Conservation (phyloP, 2,888 invertebrate species). For the Heteromyza rotundicornis region DNA sequence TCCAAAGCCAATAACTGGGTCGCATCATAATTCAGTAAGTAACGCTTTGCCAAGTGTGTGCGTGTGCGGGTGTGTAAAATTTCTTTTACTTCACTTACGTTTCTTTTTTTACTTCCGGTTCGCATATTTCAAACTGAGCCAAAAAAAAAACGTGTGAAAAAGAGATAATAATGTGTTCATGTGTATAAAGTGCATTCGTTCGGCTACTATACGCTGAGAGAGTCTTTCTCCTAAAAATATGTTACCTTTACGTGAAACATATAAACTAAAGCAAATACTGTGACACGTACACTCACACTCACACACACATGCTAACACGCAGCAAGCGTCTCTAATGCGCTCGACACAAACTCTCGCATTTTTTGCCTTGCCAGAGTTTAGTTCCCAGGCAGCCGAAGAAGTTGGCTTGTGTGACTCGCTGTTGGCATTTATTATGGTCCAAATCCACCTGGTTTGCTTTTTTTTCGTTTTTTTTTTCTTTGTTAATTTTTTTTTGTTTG, state of each 20-base stretch:
- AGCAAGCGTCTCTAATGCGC: not conserved
- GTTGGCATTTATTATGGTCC: conserved; percentile 17
- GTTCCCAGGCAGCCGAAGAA: not conserved
- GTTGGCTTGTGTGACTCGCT: conserved; percentile 5
- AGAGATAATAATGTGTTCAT: conserved; percentile 48
- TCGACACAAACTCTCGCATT: not conserved
- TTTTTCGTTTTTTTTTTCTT: conserved; percentile 2
- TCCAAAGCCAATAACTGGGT: not conserved
- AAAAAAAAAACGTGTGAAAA: conserved; percentile 49
- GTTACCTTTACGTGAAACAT: conserved; percentile 54
- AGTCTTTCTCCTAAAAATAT: conserved; percentile 37
- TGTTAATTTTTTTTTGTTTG: conserved; percentile 36
- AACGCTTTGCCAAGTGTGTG: conserved; percentile 8
- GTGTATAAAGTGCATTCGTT: conserved; percentile 43
- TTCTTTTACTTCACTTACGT: not conserved
- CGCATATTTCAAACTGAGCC: conserved; percentile 32
- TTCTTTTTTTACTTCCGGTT: not conserved
- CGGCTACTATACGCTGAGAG: no score
- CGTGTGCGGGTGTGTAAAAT: no score
- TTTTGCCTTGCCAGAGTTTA: not conserved
- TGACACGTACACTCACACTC: conserved; percentile 41
- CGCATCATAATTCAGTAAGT: conserved; percentile 13
- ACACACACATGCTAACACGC: not conserved
- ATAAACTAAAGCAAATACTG: conserved; percentile 55
- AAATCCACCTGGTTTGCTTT: conserved; percentile 22